Evolutionary conservation across 2,888 invertebrate genomes (phyloP).

Genomic region (Drymonia ruficornis): DNA sequence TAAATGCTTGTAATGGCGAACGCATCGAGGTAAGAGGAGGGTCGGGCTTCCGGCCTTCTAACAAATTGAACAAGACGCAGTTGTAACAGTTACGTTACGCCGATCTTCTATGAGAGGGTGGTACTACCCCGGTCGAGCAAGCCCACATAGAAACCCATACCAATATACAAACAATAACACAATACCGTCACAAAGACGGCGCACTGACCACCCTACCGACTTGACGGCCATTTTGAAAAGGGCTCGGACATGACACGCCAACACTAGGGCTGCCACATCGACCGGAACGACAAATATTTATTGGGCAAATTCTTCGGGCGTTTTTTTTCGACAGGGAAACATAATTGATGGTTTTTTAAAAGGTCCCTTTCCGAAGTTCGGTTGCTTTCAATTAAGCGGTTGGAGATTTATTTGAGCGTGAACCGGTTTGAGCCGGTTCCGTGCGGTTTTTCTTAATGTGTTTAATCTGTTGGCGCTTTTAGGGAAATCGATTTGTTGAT

Average conservation of each 20-base stretch:
- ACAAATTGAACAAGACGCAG: too few species aligned
- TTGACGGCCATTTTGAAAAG: constrained; percentile 78
- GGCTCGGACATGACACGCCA: constrained; percentile 73
- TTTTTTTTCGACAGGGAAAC: constrained; percentile 31
- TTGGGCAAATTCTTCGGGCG: constrained; percentile 53
- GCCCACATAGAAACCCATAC: too few species aligned
- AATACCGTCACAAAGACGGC: constrained; percentile 59
- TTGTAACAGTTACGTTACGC: too few species aligned
- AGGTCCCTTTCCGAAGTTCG: constrained; percentile 19
- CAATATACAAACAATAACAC: constrained; percentile 56
- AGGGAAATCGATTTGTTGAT: constrained; percentile 8
- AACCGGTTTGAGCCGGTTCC: constrained; percentile 17
- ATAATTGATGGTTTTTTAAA: constrained; percentile 61
- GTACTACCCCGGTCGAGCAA: too few species aligned
- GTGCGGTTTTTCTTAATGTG: constrained; percentile 30
- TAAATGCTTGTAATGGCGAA: too few species aligned
- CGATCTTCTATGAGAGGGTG: too few species aligned
- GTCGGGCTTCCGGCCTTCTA: too few species aligned
- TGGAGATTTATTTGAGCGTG: constrained; percentile 10
- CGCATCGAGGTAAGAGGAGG: too few species aligned
- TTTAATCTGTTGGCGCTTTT: constrained; percentile 14
- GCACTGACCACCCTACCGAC: constrained; percentile 63
- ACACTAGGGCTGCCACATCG: constrained; percentile 63
- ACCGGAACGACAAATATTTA: constrained; percentile 58
- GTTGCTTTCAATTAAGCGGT: constrained; percentile 16